These are phyloP conservation scores for Astreopora myriophthalma DNA, from an alignment of 64 coral and sea anemone genomes.

Conservation along the genomic window DNA sequence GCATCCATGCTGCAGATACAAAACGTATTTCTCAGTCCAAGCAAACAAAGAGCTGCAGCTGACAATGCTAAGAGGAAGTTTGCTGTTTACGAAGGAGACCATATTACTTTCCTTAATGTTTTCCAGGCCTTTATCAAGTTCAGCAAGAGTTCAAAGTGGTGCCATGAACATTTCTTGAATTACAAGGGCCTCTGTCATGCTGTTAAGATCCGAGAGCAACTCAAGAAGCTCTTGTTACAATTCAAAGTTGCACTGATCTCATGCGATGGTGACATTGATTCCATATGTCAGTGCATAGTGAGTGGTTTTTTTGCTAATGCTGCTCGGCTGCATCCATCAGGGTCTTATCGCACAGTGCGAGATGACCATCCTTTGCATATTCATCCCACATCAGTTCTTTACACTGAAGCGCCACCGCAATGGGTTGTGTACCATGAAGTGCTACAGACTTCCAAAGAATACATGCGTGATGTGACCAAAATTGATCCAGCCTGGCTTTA, in stretches of 20 bases:
- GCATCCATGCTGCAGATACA: slow-evolving; percentile 97
- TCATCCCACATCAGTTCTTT: slow-evolving; percentile 94
- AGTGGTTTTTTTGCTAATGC: slow-evolving; percentile 94
- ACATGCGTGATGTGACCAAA: slow-evolving; percentile 94
- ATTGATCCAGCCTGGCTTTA: slow-evolving; percentile 97
- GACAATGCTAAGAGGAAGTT: slow-evolving; percentile 89
- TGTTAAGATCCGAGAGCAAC: slow-evolving; percentile 94
- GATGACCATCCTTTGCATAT: slow-evolving; percentile 84
- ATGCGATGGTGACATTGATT: slow-evolving; percentile 74
- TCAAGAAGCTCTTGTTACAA: slow-evolving; percentile 84
- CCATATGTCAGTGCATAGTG: slow-evolving; percentile 87
- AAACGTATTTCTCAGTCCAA: slow-evolving; percentile 88
- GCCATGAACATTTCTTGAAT: slow-evolving; percentile 93
- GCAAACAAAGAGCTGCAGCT: slow-evolving; percentile 83
- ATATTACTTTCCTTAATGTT: slow-evolving; percentile 88
- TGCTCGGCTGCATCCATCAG: slow-evolving; percentile 83
- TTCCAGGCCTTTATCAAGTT: slow-evolving; percentile 83
- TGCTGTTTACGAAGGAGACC: slow-evolving; percentile 96
- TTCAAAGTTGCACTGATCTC: slow-evolving; percentile 88
- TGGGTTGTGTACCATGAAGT: slow-evolving; percentile 98
- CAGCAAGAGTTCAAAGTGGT: slow-evolving; percentile 98
- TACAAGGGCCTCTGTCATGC: slow-evolving; percentile 95
- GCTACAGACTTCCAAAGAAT: slow-evolving; percentile 92
- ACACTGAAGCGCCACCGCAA: slow-evolving; percentile 84
- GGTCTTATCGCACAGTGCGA: slow-evolving; percentile 87